These are phyloP conservation scores for Mythimna lalbum DNA, from an alignment of 2,888 invertebrate genomes.

Conservation along the genomic window DNA sequence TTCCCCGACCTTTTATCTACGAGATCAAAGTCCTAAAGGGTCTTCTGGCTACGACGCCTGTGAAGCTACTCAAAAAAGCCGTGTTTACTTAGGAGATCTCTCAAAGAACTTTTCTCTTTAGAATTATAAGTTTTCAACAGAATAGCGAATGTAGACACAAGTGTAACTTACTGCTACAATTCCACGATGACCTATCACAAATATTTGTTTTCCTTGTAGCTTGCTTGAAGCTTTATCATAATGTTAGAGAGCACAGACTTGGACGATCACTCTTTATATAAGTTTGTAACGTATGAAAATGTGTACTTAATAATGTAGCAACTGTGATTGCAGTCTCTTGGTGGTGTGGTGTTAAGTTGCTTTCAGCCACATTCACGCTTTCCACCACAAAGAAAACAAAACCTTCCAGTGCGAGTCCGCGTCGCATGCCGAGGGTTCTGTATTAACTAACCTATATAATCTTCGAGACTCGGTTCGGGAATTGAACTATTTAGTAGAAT, in stretches of 20 bases:
- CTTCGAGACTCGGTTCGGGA: too few relatives aligned
- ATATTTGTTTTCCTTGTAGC: conserved; percentile 10
- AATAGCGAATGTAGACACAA: neutral
- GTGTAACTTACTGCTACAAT: neutral
- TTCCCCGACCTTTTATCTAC: neutral
- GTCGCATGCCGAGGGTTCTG: too few relatives aligned
- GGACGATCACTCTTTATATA: neutral
- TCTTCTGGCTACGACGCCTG: neutral
- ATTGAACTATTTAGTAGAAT: too few relatives aligned
- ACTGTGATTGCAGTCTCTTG: neutral
- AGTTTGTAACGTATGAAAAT: conserved; percentile 2
- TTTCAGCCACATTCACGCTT: neutral
- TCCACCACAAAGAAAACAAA: neutral
- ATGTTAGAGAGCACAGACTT: neutral
- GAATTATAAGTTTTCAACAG: conserved; percentile 6
- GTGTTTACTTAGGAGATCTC: conserved; percentile 1
- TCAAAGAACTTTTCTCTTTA: conserved; percentile 1
- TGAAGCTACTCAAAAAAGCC: neutral
- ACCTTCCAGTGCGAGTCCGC: too few relatives aligned
- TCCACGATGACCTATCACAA: neutral
- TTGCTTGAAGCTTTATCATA: neutral
- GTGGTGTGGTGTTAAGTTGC: neutral
- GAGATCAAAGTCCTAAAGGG: conserved; percentile 1
- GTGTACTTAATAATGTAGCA: conserved; percentile 1
- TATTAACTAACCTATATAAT: too few relatives aligned